These are phyloP conservation scores for Halcyon senegalensis DNA, from an alignment of 2,113 vertebrate species.

Conservation along the genomic window DNA sequence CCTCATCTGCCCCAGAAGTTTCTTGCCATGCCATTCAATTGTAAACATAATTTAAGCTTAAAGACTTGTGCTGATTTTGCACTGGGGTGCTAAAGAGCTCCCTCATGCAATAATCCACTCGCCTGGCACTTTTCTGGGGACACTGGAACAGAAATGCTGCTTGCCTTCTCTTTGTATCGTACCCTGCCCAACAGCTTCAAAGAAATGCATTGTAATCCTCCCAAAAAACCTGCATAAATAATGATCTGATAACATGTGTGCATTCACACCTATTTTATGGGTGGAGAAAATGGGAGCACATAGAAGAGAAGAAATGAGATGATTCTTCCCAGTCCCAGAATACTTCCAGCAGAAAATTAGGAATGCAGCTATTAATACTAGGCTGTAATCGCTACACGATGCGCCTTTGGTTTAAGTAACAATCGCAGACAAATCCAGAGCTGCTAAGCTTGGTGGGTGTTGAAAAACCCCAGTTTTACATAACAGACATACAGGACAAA, in stretches of 20 bases:
- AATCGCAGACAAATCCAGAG: neutral
- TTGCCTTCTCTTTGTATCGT: neutral
- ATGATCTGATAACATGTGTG: accelerated
- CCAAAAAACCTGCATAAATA: neutral
- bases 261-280: neutral
- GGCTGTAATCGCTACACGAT: neutral
- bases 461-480: neutral
- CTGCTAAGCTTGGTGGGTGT: neutral
- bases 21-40: neutral
- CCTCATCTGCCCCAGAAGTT: neutral
- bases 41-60: neutral
- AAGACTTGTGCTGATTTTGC: neutral
- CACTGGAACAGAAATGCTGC: neutral
- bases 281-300: neutral
- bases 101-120: neutral
- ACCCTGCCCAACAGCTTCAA: neutral
- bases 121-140: neutral
- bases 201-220: neutral
- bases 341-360: neutral
- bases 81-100: neutral
- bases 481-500: neutral
- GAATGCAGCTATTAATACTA: neutral
- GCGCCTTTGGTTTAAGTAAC: neutral
- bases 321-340: neutral
- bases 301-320: neutral